Conservation (phyloP, 2,888 invertebrate species). For the Sylvicola cinctus region DNA sequence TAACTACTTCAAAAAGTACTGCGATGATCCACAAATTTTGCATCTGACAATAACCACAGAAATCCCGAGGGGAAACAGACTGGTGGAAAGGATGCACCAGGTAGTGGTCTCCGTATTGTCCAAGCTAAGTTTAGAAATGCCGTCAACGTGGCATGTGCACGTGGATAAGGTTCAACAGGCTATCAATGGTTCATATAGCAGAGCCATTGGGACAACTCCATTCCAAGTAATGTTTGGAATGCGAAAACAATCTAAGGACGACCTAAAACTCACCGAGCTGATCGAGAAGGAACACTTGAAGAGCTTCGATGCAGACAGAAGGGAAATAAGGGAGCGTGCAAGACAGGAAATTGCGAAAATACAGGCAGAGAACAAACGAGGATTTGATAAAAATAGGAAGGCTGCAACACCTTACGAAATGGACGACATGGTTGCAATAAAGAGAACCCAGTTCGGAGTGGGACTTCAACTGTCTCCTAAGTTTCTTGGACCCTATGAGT, state of each 20-base stretch:
- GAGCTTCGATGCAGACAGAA: too few relatives aligned
- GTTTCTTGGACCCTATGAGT: too few relatives aligned
- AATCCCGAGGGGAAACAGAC: neutral
- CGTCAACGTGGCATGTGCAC: neutral
- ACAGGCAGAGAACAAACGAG: too few relatives aligned
- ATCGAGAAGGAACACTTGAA: neutral
- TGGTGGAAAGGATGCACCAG: neutral
- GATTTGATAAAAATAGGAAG: too few relatives aligned
- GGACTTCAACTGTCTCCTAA: too few relatives aligned
- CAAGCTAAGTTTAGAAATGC: neutral
- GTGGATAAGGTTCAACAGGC: neutral
- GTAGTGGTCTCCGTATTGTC: neutral
- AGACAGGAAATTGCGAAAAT: too few relatives aligned
- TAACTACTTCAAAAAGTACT: slow-evolving; percentile 3
- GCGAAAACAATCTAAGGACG: neutral
- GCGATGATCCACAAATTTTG: slow-evolving; percentile 1
- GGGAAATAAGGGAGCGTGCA: too few relatives aligned
- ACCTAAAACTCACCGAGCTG: neutral
- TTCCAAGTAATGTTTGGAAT: neutral
- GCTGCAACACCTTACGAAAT: too few relatives aligned
- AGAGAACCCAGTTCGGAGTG: too few relatives aligned
- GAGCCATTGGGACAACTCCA: neutral
- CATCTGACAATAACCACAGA: neutral
- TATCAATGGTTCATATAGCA: neutral
- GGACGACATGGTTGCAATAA: too few relatives aligned